Conservation (phyloP, 2,888 invertebrate species). For the Bombylius discolor region DNA sequence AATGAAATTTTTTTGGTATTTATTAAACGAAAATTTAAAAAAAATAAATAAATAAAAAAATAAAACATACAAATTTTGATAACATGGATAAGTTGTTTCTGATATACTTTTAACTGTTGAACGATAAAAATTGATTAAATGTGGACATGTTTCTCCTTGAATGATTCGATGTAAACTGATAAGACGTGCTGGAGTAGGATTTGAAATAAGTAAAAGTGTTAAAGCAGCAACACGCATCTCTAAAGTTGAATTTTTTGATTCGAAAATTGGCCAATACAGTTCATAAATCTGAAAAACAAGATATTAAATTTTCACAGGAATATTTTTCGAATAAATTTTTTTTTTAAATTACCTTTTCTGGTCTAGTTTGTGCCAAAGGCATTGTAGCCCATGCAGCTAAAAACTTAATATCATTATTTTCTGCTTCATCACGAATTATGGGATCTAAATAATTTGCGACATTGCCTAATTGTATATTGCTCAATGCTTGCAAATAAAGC, state of each 20-base stretch:
- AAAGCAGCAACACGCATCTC: conserved; percentile 55
- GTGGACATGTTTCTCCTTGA: conserved; percentile 45
- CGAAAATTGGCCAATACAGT: conserved; percentile 55
- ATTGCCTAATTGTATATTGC: conserved; percentile 48
- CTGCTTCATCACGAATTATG: conserved; percentile 43
- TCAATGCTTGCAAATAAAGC: conserved; percentile 57
- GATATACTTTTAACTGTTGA: conserved; percentile 56
- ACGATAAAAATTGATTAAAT: conserved; percentile 57
- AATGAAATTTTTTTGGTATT: conserved; percentile 14
- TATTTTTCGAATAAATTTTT: background rate
- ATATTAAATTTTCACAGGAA: background rate
- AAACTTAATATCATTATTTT: conserved; percentile 40
- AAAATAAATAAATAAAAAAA: background rate
- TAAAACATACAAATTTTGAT: conserved; percentile 48
- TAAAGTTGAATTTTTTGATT: conserved; percentile 50
- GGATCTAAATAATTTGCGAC: conserved; percentile 42
- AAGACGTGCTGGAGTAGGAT: conserved; percentile 50
- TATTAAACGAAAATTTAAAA: background rate
- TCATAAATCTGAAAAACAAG: conserved; percentile 38
- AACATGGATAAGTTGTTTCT: conserved; percentile 52
- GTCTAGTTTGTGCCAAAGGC: conserved; percentile 38
- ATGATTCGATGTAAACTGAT: conserved; percentile 57
- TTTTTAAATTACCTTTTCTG: conserved; percentile 35
- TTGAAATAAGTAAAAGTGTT: conserved; percentile 49
- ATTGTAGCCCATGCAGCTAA: conserved; percentile 52